Conservation (phyloP, 2,113 vertebrate genomes). For the Brachirus orientalis region DNA sequence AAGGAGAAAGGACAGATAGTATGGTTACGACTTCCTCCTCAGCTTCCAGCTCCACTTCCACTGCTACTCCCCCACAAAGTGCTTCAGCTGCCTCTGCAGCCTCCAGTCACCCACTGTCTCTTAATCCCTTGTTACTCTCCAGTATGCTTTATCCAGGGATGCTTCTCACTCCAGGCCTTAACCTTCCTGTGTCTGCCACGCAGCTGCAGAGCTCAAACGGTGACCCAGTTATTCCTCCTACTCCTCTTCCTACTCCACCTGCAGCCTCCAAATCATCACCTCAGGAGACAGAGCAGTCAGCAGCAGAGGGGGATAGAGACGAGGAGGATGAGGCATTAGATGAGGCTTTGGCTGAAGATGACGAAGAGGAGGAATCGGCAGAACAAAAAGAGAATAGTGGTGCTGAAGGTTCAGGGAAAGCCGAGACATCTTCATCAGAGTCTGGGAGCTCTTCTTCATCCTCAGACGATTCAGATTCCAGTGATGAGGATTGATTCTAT, state of each 20-base stretch:
- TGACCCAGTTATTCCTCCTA: conserved; percentile 79
- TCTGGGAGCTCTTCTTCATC: conserved; percentile 91
- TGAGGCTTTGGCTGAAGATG: conserved; percentile 52
- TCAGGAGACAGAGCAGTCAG: conserved; percentile 26
- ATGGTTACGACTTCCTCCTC: conserved; percentile 82
- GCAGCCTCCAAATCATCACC: conserved; percentile 37
- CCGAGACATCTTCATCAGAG: conserved; percentile 91
- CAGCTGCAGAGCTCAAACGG: conserved; percentile 89
- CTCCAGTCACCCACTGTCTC: conserved; percentile 85
- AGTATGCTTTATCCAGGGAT: conserved; percentile 99
- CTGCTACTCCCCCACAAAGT: conserved; percentile 83
- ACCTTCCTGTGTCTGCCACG: conserved; percentile 92
- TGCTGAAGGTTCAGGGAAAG: conserved; percentile 95
- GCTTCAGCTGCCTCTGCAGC: conserved; percentile 81
- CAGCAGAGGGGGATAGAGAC: conserved; percentile 17
- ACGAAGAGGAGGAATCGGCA: conserved; percentile 69
- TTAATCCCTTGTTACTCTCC: conserved; percentile 96
- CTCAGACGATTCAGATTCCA: conserved; percentile 94
- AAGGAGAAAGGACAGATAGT: conserved; percentile 95
- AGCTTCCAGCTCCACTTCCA: conserved; percentile 86
- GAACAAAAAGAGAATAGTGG: conserved; percentile 92
- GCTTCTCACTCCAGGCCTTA: conserved; percentile 99
- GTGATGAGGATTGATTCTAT: conserved; percentile 92
- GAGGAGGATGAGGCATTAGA: conserved; percentile 38
- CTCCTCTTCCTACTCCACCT: conserved; percentile 38